Percentiles rank a stretch among this genome's conserved stretches.
Conservation (phyloP, 2,113 vertebrate species). For the Bos indicus region DNA sequence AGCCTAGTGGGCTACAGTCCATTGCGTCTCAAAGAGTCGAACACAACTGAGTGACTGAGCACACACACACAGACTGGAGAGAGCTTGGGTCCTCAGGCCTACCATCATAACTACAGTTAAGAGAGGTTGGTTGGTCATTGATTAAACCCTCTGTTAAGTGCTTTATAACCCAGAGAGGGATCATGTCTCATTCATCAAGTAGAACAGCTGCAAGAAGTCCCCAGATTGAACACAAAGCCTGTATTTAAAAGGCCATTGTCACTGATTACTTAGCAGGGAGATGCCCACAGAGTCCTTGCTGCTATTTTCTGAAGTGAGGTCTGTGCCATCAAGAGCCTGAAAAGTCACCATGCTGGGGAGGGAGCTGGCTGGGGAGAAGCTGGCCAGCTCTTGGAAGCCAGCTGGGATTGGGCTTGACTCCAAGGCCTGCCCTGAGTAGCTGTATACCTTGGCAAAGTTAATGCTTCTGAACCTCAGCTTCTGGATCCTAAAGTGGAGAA, state of each 20-base stretch:
- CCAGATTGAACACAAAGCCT: background rate
- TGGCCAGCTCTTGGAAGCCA: background rate
- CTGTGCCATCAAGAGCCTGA: background rate
- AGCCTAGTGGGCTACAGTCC: background rate
- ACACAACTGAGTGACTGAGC: background rate
- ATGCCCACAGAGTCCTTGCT: background rate
- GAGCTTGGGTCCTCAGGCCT: background rate
- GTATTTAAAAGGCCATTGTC: background rate
- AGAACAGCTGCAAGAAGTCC: background rate
- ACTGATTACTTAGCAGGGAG: background rate
- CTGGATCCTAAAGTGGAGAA: background rate
- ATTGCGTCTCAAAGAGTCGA: rapidly evolving
- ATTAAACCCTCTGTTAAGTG: background rate
- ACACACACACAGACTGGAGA: background rate
- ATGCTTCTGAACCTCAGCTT: background rate
- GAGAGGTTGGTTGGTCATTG: background rate
- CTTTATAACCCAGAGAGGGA: background rate
- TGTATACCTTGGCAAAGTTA: background rate
- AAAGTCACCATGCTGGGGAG: background rate
- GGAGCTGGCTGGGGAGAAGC: background rate
- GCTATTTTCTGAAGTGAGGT: background rate
- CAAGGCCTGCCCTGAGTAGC: background rate
- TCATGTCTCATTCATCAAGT: background rate
- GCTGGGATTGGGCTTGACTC: background rate
- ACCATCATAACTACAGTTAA: background rate